Evolutionary conservation across 2,888 invertebrate genomes (phyloP), one percentile per base, ranked within the genome.

Genomic region (Eupithecia vulgata): DNA sequence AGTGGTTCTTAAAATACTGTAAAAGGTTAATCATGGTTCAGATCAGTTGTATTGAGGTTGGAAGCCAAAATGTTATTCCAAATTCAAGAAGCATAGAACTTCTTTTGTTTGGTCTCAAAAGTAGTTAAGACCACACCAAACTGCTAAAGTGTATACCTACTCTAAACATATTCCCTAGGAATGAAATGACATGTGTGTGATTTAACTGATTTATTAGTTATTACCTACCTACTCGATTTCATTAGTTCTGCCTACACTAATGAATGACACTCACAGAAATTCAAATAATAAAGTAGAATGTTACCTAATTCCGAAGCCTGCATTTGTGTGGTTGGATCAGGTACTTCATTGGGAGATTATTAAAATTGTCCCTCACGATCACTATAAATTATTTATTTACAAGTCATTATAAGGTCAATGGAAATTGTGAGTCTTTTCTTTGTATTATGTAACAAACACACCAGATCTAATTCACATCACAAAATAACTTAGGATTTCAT

Each of bases 251-350:
- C 48, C 48, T 7, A 48, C 48, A 48, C 0, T 21, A 52, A 25
- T 52, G 25, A 52, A 25, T 52, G 25, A 57, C 57, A 57, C 52
- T 52, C 21, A 25, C n/a, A 57, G 25, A 57, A 13, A 25, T 13
- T 57, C 25, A 61, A 64, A 10, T n/a, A 37, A 40, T n/a, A 37
- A 40, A 25, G 25, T 13, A 65, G 21, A 45, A 48, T 30, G 64
- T 67, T 68, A 80, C 80, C 80, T 78, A 76, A 73, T 74, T 80
- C 73, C 70, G 73, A 73, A 77, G 80, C 73, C 77, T 80, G 78
- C 80, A 80, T 80, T 79, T 79, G 79, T 80, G 76, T 76, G 74
- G 75, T 74, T 74, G 71, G 72, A 65, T 48, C 21, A 2, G 48
- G 71, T 70, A 70, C 70, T 72, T 75, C 72, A 75, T 75, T 71